Conservation (phyloP, 2,797 vertebrate species). For the Thalassophryne amazonica region DNA sequence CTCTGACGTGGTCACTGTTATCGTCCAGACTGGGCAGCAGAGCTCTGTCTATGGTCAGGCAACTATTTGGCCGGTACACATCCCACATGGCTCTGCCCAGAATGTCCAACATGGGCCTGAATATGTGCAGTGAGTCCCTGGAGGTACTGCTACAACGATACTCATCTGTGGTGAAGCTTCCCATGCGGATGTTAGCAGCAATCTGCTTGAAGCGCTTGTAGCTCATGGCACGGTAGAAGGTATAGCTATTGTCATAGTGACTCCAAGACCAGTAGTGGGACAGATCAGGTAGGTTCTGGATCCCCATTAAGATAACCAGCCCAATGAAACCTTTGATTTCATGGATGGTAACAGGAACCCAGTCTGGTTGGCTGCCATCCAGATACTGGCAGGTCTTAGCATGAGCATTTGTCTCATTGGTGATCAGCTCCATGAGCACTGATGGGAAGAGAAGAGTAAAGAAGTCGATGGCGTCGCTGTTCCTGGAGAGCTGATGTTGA, state of each 20-base stretch:
- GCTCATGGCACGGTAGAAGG: slow-evolving; percentile 76
- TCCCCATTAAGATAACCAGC: slow-evolving; percentile 76
- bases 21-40: slow-evolving; percentile 69
- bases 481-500: slow-evolving; percentile 45
- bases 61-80: slow-evolving; percentile 73
- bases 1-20: slow-evolving; percentile 21
- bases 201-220: slow-evolving; percentile 74
- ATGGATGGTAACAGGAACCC: slow-evolving; percentile 60
- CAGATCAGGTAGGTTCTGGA: slow-evolving; percentile 66
- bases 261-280: slow-evolving; percentile 76
- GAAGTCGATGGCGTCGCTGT: slow-evolving; percentile 75
- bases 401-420: slow-evolving; percentile 73
- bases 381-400: slow-evolving; percentile 52
- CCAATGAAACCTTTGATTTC: slow-evolving; percentile 79
- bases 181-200: slow-evolving; percentile 66
- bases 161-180: slow-evolving; percentile 48
- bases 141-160: background rate
- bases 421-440: slow-evolving; percentile 63
- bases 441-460: slow-evolving; percentile 75
- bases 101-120: slow-evolving; percentile 70
- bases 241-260: slow-evolving; percentile 67
- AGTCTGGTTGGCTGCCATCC: slow-evolving; percentile 34
- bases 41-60: slow-evolving; percentile 72
- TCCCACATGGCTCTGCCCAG: slow-evolving; percentile 64
- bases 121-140: slow-evolving; percentile 62